Evolutionary conservation across 37 sponge, comb jelly and placozoan genomes (phyloP), one percentile per base, ranked within the genome.

Genomic region (Axinella damicornis): DNA sequence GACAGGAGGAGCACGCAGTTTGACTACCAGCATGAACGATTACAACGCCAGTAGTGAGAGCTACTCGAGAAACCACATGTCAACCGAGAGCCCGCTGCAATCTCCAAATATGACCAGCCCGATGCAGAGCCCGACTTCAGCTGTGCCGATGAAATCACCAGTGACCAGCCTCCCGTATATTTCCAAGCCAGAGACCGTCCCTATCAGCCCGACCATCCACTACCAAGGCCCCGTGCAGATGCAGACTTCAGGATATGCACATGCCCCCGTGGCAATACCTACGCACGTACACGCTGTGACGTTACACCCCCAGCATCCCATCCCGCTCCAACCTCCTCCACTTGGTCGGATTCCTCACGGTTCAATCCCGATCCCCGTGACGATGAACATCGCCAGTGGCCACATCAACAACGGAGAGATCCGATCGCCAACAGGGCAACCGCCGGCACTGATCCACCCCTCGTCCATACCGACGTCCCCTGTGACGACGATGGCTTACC

Each of bases 81-180:
- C 46, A 9, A n/a, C n/a, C n/a, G 46, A 46, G 46, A 46, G 46
- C 46, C 9, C 75, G 9, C 25, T 55, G 12, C 56, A 46, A 28
- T 66, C 70, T 11, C 25, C 16, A 54, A 36, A 69, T 12, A 71
- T 78, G 33, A 20, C 79, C 18, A 83, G 77, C 53, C 92, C 92
- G 4, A 73, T 92, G 61, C 92, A 87, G 39, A 92, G 92, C 55
- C 88, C 88, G 0, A 83, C 82, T 36, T 65, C 62, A n/a, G 67
- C 66, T 35, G 46, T 74, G 38, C 73, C 83, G 19, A 63, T 56
- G 58, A 75, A 76, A 21, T 76, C 69, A 20, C 76, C 85, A 13
- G 21, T 71, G 12, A 16, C 61, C 18, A 74, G 31, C 66, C 73
- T 65, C 53, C 74, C 62, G 25, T 54, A 53, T 35, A 63, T 73